Evolutionary conservation across 2,113 vertebrate genomes (phyloP).

Genomic region (Brachypteracias leptosomus): DNA sequence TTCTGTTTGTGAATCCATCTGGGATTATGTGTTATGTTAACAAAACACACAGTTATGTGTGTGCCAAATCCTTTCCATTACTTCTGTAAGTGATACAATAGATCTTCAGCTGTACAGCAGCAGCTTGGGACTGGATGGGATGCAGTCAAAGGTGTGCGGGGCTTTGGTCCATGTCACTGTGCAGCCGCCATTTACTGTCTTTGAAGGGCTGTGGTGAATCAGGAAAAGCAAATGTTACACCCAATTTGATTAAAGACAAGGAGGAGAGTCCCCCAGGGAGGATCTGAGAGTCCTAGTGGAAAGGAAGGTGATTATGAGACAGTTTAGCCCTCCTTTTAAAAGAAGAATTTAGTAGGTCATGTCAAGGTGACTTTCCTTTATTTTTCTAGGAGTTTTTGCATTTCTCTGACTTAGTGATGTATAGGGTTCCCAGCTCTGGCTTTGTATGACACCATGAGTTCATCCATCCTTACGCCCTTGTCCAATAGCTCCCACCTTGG

Average conservation of each 20-base stretch:
- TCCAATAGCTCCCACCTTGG: neutral
- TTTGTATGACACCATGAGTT: neutral
- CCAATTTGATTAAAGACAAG: neutral
- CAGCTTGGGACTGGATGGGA: neutral
- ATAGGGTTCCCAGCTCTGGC: neutral
- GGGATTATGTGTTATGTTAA: neutral
- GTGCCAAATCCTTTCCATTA: neutral
- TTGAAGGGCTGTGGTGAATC: neutral
- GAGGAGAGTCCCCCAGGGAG: neutral
- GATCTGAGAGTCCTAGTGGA: neutral
- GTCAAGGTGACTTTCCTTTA: neutral
- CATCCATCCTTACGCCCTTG: neutral
- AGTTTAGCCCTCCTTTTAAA: neutral
- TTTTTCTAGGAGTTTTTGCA: neutral
- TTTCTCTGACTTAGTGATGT: neutral
- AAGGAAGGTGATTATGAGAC: neutral
- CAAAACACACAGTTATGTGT: neutral
- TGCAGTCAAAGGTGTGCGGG: neutral
- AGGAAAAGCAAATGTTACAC: neutral
- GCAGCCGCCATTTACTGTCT: neutral
- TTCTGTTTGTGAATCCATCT: neutral
- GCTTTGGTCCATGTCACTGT: neutral
- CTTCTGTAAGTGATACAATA: neutral
- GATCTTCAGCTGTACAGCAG: neutral
- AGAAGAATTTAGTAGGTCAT: neutral